Conservation (phyloP, 2,113 vertebrate genomes). For the Speoplatyrhinus poulsoni region DNA sequence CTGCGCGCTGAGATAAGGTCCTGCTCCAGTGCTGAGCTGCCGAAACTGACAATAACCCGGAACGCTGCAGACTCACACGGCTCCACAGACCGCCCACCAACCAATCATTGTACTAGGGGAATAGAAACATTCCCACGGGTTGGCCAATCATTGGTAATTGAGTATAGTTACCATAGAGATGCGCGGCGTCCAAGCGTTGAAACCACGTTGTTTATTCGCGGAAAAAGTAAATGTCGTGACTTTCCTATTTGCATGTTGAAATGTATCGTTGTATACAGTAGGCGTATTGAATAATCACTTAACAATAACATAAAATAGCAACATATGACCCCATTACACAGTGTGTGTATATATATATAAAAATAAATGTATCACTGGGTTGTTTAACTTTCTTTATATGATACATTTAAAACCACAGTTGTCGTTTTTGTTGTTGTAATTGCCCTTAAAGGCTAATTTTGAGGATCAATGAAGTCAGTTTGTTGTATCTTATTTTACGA, state of each 20-base stretch:
- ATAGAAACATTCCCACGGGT: slow-evolving; percentile 78
- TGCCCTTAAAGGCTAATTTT: too few species aligned
- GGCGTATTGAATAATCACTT: too few species aligned
- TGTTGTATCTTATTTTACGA: too few species aligned
- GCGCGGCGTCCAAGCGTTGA: slow-evolving; percentile 77
- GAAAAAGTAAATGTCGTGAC: slow-evolving; percentile 33
- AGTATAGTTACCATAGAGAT: slow-evolving; percentile 81
- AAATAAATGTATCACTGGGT: too few species aligned
- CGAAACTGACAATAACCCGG: slow-evolving; percentile 82
- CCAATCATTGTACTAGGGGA: slow-evolving; percentile 73
- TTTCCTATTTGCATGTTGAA: neutral
- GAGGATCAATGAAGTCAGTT: too few species aligned
- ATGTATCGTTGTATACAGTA: too few species aligned
- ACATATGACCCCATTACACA: too few species aligned
- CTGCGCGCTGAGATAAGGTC: slow-evolving; percentile 59
- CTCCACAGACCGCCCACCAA: slow-evolving; percentile 74
- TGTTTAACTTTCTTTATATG: too few species aligned
- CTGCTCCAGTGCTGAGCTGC: slow-evolving; percentile 74
- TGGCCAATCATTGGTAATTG: slow-evolving; percentile 77
- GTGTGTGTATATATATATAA: too few species aligned
- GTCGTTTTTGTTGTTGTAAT: too few species aligned
- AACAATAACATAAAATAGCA: too few species aligned
- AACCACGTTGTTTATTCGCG: slow-evolving; percentile 72
- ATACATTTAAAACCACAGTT: too few species aligned
- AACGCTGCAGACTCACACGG: slow-evolving; percentile 77